These are phyloP conservation scores for Tetramorium parvispinum DNA, from an alignment of 1,140 invertebrate species.

Conservation along the genomic window DNA sequence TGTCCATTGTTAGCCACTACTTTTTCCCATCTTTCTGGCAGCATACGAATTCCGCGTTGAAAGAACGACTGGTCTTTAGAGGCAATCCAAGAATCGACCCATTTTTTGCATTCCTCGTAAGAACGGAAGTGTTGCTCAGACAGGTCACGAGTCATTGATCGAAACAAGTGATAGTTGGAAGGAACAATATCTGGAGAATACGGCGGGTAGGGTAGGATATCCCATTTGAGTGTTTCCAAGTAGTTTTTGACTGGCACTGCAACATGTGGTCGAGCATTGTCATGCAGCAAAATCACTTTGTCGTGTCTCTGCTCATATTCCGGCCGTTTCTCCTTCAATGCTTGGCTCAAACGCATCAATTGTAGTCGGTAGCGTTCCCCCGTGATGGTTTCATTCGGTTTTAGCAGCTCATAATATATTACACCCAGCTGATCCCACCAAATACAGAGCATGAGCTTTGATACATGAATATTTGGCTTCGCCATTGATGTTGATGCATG, in stretches of 20 bases:
- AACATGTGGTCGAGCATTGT: not conserved
- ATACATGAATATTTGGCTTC: too few species aligned
- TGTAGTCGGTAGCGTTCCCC: slow-evolving; percentile 18
- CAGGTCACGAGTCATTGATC: not conserved
- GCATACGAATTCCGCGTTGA: not conserved
- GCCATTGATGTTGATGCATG: too few species aligned
- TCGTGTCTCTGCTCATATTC: not conserved
- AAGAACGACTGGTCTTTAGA: not conserved
- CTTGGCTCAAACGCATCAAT: slow-evolving; percentile 45
- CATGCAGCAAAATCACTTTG: not conserved
- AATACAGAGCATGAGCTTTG: too few species aligned
- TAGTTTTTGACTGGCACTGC: not conserved
- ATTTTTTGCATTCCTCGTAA: not conserved
- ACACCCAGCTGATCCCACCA: not conserved
- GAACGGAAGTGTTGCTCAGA: not conserved
- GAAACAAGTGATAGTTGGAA: too few species aligned
- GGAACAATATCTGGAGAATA: too few species aligned
- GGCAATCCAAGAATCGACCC: not conserved
- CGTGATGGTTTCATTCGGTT: slow-evolving; percentile 44
- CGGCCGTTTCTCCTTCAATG: too few species aligned
- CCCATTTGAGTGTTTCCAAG: not conserved
- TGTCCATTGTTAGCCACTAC: not conserved
- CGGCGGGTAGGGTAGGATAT: too few species aligned
- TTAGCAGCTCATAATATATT: slow-evolving; percentile 3
- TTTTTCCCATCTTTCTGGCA: not conserved